These are phyloP conservation scores for Tetramorium alpestre DNA, from an alignment of 1,140 invertebrate species.

Conservation along the genomic window DNA sequence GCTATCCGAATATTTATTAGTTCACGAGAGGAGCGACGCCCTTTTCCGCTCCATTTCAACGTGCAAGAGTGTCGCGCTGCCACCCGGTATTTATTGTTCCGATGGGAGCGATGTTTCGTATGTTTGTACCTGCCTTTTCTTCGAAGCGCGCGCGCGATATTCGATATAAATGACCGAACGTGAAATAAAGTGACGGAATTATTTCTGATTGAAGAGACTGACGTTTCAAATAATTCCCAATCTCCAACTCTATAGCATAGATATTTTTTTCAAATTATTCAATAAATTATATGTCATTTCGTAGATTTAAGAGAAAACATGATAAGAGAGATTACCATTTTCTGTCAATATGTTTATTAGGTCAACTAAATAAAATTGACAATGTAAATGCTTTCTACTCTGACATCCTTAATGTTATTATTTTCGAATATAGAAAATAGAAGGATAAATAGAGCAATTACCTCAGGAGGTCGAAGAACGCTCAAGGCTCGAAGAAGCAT, in stretches of 20 bases:
- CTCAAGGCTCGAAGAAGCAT: not conserved
- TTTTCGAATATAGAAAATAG: not conserved
- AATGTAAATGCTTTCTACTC: not conserved
- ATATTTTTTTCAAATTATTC: not conserved
- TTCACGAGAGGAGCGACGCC: constrained; percentile 54
- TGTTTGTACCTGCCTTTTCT: constrained; percentile 22
- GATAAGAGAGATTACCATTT: not conserved
- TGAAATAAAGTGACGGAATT: constrained; percentile 8
- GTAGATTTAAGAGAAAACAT: too few relatives aligned
- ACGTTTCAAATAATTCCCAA: not conserved
- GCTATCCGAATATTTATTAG: constrained; percentile 77
- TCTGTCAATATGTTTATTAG: not conserved
- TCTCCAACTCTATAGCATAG: not conserved
- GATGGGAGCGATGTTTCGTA: constrained; percentile 7
- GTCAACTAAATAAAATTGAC: not conserved
- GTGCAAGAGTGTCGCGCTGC: constrained; percentile 41
- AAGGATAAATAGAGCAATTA: not conserved
- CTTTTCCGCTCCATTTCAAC: constrained; percentile 46
- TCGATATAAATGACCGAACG: not conserved
- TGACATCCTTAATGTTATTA: not conserved
- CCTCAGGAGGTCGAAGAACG: not conserved
- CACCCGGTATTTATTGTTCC: constrained; percentile 54
- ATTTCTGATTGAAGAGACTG: not conserved
- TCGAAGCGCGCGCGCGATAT: not conserved
- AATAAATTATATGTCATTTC: not conserved